Evolutionary conservation across 2,113 vertebrate species (phyloP).

Genomic region (Rutilus rutilus): DNA sequence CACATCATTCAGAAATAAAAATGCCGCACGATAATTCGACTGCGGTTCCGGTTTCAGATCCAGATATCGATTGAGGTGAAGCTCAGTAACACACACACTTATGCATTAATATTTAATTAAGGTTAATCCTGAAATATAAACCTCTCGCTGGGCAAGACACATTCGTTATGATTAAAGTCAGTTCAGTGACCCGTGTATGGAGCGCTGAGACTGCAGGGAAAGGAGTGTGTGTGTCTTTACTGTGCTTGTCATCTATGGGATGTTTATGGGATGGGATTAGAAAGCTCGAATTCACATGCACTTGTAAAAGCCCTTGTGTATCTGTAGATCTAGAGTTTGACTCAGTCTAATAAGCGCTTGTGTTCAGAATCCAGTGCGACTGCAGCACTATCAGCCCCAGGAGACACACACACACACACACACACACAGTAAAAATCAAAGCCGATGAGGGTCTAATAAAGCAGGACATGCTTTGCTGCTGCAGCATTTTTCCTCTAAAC

Average conservation of each 20-base stretch:
- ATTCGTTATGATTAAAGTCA: conserved; percentile 33
- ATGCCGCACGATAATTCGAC: not conserved
- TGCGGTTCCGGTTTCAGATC: conserved; percentile 20
- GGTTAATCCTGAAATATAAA: conserved; percentile 31
- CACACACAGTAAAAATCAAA: not conserved
- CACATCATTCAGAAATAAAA: not conserved
- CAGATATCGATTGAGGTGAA: conserved; percentile 29
- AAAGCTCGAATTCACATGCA: not conserved
- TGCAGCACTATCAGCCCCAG: conserved; percentile 53
- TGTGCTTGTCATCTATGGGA: too few relatives aligned
- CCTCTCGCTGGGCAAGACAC: conserved; percentile 3
- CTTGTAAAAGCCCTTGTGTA: not conserved
- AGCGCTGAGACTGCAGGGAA: not conserved
- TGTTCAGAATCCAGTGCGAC: conserved; percentile 55
- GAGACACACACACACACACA: conserved; percentile 40
- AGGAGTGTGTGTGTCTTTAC: not conserved
- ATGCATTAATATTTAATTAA: conserved; percentile 26
- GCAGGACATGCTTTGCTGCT: conserved; percentile 53
- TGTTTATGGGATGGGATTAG: too few relatives aligned
- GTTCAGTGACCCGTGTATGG: not conserved
- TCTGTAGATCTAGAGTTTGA: not conserved
- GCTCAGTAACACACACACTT: conserved; percentile 6
- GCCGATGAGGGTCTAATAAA: conserved; percentile 45
- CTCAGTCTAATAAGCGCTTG: not conserved
- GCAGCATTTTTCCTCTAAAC: conserved; percentile 51